Conservation (phyloP, 23 tunicate species). For the Styela clava region DNA sequence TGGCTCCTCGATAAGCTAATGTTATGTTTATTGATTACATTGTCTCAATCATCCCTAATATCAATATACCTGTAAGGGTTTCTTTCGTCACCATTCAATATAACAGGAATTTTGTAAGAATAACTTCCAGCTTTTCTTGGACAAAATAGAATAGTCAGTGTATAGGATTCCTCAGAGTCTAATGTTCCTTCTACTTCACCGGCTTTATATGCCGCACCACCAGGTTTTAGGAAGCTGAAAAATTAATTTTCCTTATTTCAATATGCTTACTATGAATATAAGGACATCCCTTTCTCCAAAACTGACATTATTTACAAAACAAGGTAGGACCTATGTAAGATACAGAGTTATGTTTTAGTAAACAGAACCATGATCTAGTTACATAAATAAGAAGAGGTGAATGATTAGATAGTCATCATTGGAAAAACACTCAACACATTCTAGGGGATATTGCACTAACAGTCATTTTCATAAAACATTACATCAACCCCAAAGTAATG, state of each 20-base stretch:
- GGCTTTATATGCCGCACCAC: constrained; percentile 68
- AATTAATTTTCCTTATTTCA: no score
- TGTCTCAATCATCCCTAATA: no score
- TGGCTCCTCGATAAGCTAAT: no score
- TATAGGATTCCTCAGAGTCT: constrained; percentile 28
- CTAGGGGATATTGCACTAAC: no score
- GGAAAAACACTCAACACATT: no score
- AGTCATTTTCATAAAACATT: no score
- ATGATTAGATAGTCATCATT: no score
- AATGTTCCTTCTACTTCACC: constrained; percentile 56
- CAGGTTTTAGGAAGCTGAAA: constrained; percentile 74
- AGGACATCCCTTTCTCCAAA: neutral
- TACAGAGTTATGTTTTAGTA: no score
- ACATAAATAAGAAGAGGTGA: no score
- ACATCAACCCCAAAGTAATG: neutral
- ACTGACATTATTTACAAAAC: neutral
- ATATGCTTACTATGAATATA: neutral
- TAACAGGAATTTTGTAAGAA: constrained; percentile 59
- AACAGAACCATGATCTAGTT: no score
- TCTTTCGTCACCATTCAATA: constrained; percentile 39
- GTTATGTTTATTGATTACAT: no score
- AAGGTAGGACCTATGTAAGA: no score
- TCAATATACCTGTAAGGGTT: constrained; percentile 87
- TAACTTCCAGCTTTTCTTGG: constrained; percentile 73
- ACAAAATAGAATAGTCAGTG: constrained; percentile 61